Percentiles rank a stretch among this genome's conserved stretches.
phyloP scores from a whole-genome alignment of 2,888 invertebrate genomes.

The Limnephilus rhombicus region DNA sequence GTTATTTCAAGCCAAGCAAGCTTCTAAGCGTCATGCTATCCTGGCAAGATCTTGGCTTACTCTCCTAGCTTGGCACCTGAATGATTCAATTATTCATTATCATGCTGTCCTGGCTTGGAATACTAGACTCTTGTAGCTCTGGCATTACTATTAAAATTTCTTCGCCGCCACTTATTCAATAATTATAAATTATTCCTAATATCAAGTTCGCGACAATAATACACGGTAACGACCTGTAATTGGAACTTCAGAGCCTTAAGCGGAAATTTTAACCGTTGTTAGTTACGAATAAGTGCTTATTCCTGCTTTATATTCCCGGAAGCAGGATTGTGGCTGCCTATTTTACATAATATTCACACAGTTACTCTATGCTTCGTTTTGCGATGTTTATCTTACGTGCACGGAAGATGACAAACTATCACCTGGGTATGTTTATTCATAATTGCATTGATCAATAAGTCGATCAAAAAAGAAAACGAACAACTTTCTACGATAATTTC shows the following conservation, averaged over 20 bases:
- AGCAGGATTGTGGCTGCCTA: not conserved
- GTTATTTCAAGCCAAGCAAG: too few relatives aligned
- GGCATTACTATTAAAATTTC: too few relatives aligned
- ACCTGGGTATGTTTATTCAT: too few relatives aligned
- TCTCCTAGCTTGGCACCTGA: too few relatives aligned
- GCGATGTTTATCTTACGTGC: not conserved
- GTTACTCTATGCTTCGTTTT: not conserved
- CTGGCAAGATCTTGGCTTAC: too few relatives aligned
- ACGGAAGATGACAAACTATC: not conserved
- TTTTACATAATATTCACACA: not conserved
- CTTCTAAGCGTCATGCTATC: too few relatives aligned
- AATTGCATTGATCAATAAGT: too few relatives aligned
- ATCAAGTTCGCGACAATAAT: slow-evolving; percentile 5
- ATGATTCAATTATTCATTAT: too few relatives aligned
- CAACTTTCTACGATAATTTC: too few relatives aligned
- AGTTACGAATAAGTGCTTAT: not conserved
- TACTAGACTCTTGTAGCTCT: too few relatives aligned
- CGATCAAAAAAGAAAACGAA: too few relatives aligned
- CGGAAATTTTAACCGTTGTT: not conserved
- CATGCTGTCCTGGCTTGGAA: too few relatives aligned
- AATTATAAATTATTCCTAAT: not conserved
- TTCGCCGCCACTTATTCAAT: not conserved
- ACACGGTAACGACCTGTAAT: not conserved
- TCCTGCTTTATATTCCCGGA: not conserved
- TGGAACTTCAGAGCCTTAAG: not conserved